These are phyloP conservation scores for Spondyliosoma cantharus DNA, from an alignment of 2,797 vertebrate species.

Conservation along the genomic window DNA sequence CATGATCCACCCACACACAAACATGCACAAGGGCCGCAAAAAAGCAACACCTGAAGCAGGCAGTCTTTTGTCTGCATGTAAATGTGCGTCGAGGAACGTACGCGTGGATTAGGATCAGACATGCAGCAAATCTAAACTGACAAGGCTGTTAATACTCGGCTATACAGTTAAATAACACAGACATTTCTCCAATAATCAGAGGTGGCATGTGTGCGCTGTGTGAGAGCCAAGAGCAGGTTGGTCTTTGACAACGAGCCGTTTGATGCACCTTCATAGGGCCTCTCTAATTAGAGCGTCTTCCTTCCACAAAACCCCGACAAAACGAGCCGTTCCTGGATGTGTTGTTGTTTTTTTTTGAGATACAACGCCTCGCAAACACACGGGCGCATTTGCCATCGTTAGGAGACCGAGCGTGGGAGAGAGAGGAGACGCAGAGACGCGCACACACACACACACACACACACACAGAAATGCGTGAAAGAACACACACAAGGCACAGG, in stretches of 20 bases:
- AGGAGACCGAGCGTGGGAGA: conserved; percentile 83
- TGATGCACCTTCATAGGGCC: conserved; percentile 82
- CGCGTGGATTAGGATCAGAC: conserved; percentile 72
- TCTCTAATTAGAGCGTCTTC: conserved; percentile 85
- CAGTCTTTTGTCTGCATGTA: conserved; percentile 64
- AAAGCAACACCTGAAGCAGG: conserved; percentile 69
- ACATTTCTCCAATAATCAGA: conserved; percentile 79
- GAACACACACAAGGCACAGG: conserved; percentile 63
- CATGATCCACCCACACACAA: conserved; percentile 62
- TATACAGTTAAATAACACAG: conserved; percentile 78
- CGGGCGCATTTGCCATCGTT: conserved; percentile 81
- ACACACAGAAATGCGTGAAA: conserved; percentile 17
- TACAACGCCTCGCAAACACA: conserved; percentile 81
- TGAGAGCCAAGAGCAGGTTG: conserved; percentile 74
- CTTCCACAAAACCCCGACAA: conserved; percentile 79
- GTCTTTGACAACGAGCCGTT: conserved; percentile 79
- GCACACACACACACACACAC: conserved; percentile 50
- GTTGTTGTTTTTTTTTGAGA: conserved; percentile 80
- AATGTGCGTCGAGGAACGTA: conserved; percentile 59
- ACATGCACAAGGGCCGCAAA: conserved; percentile 66
- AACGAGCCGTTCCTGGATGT: conserved; percentile 79
- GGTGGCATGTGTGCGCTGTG: conserved; percentile 75
- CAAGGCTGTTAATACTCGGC: conserved; percentile 77
- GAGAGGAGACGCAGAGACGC: conserved; percentile 66
- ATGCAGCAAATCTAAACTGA: conserved; percentile 78